phyloP scores from a whole-genome alignment of 2,113 vertebrate species.

The Zeus faber region DNA sequence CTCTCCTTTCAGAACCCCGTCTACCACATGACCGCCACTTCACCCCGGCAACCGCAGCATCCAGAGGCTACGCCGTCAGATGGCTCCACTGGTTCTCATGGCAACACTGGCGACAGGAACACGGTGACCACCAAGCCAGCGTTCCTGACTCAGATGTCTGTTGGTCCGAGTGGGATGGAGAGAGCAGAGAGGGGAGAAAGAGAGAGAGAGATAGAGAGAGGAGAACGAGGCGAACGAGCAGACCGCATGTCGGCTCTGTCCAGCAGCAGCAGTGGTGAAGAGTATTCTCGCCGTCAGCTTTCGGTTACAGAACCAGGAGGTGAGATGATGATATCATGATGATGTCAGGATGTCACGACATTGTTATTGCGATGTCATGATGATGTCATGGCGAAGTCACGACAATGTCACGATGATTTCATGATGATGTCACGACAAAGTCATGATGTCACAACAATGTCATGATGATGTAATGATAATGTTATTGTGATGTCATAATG shows the following conservation, averaged over 20 bases:
- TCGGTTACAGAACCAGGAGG: conserved; percentile 81
- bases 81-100: conserved; percentile 88
- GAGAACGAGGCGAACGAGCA: conserved; percentile 23
- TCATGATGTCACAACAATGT: too few relatives aligned
- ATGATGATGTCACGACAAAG: too few relatives aligned
- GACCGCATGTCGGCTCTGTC: conserved; percentile 56
- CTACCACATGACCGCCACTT: conserved; percentile 94
- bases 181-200: conserved; percentile 4
- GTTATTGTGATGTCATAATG: conserved; percentile 10
- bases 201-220: neutral
- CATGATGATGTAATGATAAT: neutral
- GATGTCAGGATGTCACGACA: neutral
- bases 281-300: conserved; percentile 83
- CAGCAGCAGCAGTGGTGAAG: conserved; percentile 79
- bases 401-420: conserved; percentile 3
- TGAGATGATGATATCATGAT: too few relatives aligned
- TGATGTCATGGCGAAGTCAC: neutral
- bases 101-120: conserved; percentile 82
- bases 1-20: conserved; percentile 97
- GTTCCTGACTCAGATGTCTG: conserved; percentile 75
- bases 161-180: conserved; percentile 40
- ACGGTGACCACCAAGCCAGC: conserved; percentile 73
- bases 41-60: conserved; percentile 73
- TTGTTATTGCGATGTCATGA: conserved; percentile 7
- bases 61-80: conserved; percentile 73